Evolutionary conservation across 2,113 vertebrate genomes (phyloP).

Genomic region (Sebastes schlegelii): DNA sequence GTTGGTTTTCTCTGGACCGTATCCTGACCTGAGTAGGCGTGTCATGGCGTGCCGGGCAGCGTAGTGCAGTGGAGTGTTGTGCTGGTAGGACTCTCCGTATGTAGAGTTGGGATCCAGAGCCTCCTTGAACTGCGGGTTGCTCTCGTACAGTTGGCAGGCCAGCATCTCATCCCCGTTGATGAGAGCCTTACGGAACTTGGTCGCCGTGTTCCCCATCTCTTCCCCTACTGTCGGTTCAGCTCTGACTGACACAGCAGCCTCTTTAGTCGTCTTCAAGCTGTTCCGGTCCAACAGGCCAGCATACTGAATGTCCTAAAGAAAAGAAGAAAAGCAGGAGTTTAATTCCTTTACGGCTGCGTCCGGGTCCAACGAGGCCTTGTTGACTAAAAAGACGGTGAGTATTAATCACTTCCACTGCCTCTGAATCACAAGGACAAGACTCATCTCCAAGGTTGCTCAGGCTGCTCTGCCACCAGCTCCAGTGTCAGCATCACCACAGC

Average conservation of each 20-base stretch:
- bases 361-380: constrained; percentile 21
- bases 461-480: constrained; percentile 61
- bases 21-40: constrained; percentile 93
- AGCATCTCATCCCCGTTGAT: constrained; percentile 96
- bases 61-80: constrained; percentile 98
- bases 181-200: constrained; percentile 98
- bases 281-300: constrained; percentile 77
- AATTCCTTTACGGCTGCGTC: constrained; percentile 18
- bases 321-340: constrained; percentile 10
- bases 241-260: constrained; percentile 66
- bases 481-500: constrained; percentile 46
- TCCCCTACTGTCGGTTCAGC: constrained; percentile 68
- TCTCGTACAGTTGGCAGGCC: constrained; percentile 96
- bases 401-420: constrained; percentile 30
- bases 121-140: constrained; percentile 97
- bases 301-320: constrained; percentile 86
- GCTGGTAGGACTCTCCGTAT: constrained; percentile 98
- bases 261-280: constrained; percentile 80
- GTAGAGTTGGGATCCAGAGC: constrained; percentile 97
- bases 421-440: constrained; percentile 31
- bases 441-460: constrained; percentile 44
- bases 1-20: not conserved
- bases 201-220: constrained; percentile 96
- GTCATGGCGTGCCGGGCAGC: constrained; percentile 97
- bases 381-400: constrained; percentile 1